Base-by-base conservation (phyloP, 2,888 invertebrate species). In the Drosophila sordidula region DNA sequence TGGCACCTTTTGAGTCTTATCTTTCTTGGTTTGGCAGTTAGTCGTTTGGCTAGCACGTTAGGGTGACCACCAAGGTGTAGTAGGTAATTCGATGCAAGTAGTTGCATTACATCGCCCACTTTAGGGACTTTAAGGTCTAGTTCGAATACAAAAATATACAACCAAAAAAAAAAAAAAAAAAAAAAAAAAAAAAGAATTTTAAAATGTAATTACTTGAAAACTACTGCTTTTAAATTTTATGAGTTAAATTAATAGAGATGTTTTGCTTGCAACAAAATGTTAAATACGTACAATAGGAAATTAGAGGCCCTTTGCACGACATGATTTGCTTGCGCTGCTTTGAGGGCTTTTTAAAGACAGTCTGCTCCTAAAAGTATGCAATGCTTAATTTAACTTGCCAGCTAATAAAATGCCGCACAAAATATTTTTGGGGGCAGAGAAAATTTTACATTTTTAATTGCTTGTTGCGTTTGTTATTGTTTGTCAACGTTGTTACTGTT, bases 361-460 rank as follows among this genome's bases (percentile, higher is more conserved):
- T 0, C 29, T 50, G 50, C 63, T 22, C 42, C 46, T 50, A 18
- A 63, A 71, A 71, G 73, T 70, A 70, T 70, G 77, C 81, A 80
- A 74, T 61, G 74, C 66, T 69, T 70, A 52, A 70, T 78, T 81
- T 66, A 66, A 75, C 67, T 66, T 52, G 59, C 6, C 45, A 47
- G 46, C 64, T 69, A 55, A 66, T 68, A 51, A 81, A 87, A 62
- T 69, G 67, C 50, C 46, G 32, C 47, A 70, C 44, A 38, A 42
- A 57, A 49, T 47, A 58, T 39, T 38, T 58, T 64, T 39, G 26
- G 26, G 16, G 36, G 16, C 34, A 39, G 50, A 44, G 34, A 25
- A 49, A 76, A 75, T 84, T 84, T 84, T 86, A 86, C 83, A 84
- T 84, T 84, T 83, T 84, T 88, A 84, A 84, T 84, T 84, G 89